These are phyloP conservation scores for Discoglossus pictus DNA, from an alignment of 2,797 vertebrate genomes.

Conservation along the genomic window DNA sequence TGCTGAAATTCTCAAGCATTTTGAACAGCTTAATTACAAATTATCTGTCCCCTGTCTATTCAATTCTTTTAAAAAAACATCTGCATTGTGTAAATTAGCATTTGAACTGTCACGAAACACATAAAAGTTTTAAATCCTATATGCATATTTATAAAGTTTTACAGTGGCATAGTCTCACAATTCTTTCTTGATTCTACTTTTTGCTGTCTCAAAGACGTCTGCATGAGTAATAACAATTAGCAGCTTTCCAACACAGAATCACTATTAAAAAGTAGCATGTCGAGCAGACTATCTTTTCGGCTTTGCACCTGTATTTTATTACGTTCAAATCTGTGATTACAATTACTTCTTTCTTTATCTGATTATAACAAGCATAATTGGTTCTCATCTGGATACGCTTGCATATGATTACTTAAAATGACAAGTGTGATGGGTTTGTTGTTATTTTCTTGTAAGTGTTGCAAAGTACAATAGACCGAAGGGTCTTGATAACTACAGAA, in stretches of 20 bases:
- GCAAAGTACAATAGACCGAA: no score
- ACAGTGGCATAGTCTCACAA: background rate
- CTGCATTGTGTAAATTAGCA: no score
- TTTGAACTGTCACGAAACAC: no score
- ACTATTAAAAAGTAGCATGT: conserved; percentile 36
- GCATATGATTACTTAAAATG: conserved; percentile 11
- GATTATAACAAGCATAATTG: conserved; percentile 39
- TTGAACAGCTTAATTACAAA: no score
- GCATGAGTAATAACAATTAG: conserved; percentile 23
- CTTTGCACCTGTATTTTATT: conserved; percentile 43
- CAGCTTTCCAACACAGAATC: conserved; percentile 18
- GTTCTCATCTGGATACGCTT: background rate
- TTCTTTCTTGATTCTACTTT: background rate
- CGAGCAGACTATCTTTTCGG: conserved; percentile 13
- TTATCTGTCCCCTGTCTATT: no score
- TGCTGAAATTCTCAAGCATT: no score
- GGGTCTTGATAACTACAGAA: background rate
- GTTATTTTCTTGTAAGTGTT: no score
- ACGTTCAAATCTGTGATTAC: conserved; percentile 36
- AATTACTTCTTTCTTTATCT: conserved; percentile 37
- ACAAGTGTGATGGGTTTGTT: background rate
- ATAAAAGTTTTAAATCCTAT: no score
- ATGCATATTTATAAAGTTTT: background rate
- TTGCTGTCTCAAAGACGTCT: conserved; percentile 6
- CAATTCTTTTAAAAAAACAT: no score